Percentiles rank a stretch among this genome's conserved stretches.
These are phyloP conservation scores for Heterocephalus glaber DNA, from an alignment of 2,113 vertebrate genomes.

Conservation along the genomic window DNA sequence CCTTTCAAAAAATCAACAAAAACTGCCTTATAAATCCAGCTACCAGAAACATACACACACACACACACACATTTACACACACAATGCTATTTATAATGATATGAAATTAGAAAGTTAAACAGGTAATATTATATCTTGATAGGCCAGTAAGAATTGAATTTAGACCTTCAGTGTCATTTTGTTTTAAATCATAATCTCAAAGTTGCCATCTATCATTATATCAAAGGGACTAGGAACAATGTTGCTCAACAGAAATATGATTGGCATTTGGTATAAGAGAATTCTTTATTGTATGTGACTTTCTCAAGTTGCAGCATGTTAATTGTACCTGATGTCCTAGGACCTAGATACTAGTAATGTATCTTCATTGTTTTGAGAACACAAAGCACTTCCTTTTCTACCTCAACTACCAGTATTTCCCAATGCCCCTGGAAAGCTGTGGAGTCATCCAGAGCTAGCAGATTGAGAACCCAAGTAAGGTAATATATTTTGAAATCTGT, in stretches of 20 bases:
- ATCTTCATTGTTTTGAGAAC: neutral
- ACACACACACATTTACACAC: fast-evolving
- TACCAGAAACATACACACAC: neutral
- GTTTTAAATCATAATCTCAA: conserved; percentile 43
- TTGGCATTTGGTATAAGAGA: neutral
- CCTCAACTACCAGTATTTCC: neutral
- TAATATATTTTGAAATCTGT: neutral
- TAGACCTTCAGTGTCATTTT: neutral
- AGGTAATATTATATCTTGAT: neutral
- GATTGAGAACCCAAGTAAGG: neutral
- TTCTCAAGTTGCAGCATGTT: neutral
- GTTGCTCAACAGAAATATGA: conserved; percentile 11
- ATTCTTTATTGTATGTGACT: neutral
- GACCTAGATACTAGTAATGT: neutral
- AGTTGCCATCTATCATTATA: neutral
- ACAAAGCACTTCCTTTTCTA: neutral
- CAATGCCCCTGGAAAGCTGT: neutral
- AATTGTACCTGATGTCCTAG: neutral
- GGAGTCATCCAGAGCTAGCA: neutral
- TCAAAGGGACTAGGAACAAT: neutral
- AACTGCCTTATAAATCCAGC: conserved; percentile 1
- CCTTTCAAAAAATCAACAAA: conserved; percentile 13
- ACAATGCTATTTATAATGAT: neutral
- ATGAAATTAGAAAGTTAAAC: neutral
- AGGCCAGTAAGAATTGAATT: neutral